Base-by-base conservation (phyloP, 2,113 vertebrate species). In the Sapajus apella region DNA sequence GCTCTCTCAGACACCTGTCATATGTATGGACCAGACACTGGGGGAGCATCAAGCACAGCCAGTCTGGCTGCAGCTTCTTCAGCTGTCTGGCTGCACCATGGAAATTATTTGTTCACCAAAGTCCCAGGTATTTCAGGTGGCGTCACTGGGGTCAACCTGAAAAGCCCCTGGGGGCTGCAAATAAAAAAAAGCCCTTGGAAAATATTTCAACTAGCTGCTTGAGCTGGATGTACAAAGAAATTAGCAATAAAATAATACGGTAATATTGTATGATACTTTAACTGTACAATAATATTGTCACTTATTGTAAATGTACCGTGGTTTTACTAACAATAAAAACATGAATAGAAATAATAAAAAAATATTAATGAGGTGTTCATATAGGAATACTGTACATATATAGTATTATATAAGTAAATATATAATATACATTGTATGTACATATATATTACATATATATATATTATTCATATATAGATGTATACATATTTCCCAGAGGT, bases 281-380 rank as follows among this genome's bases (percentile, higher is more conserved):
- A 98, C 98, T 99, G 97, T 99, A 99, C 97, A 97, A 98, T 98
- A 96, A 98, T 98, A 97, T 97, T 98, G 98, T 98, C 98, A 97
- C 90, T 97, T 98, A 98, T 5, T 98, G 98, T 99, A 99, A 98
- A 98, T 98, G 98, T 98, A 98, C 97, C 92, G 16, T 98, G 98
- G 97, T 98, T 99, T 99, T 98, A 98, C 98, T 98, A 98, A 98
- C 98, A 98, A 98, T 90, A 0, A 98, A 97, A 32, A 27, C 61
- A 14, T 64, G 13, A 32, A 32, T 64, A 64, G 61, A 64, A 64
- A 64, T 64, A 64, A 32, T 12, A 64, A 64, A 27, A 64, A 27
- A 64, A 30, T 64, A 32, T 35, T 68, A n/a, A 40, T n/a, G 35
- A 6, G 3, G 25, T 35, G 35, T 80, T 66, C 37, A n/a, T 27